phyloP scores from a whole-genome alignment of 2,888 invertebrate genomes.

The Oligia strigilis region DNA sequence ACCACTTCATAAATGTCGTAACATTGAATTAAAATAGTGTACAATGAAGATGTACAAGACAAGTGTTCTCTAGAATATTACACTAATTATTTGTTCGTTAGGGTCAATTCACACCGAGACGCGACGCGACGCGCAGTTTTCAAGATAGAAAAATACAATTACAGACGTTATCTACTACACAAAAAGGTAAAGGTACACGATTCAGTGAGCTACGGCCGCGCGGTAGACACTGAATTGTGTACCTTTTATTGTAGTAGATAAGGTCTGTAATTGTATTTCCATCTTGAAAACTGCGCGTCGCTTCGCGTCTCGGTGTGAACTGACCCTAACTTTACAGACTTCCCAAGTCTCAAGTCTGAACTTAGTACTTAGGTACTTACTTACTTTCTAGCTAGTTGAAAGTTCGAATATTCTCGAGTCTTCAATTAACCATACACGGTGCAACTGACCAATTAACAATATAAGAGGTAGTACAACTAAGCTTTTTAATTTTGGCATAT shows the following conservation, averaged over 20 bases:
- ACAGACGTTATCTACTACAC: no score
- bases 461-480: background rate
- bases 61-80: conserved; percentile 38
- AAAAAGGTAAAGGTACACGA: no score
- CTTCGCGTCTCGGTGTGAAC: no score
- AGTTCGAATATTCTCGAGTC: conserved; percentile 4
- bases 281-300: no score
- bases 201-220: no score
- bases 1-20: background rate
- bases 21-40: conserved; percentile 20
- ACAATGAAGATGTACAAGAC: background rate
- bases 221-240: no score
- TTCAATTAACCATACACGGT: background rate
- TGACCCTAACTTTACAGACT: conserved; percentile 22
- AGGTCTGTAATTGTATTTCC: no score
- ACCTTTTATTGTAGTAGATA: no score
- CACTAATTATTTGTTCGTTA: conserved; percentile 10
- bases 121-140: no score
- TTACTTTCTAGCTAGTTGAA: background rate
- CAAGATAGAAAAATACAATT: no score
- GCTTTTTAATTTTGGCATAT: background rate
- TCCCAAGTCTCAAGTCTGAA: conserved; percentile 17
- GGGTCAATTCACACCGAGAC: no score
- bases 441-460: conserved; percentile 1
- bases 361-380: background rate